Conservation (phyloP, 2,797 vertebrate genomes). For the Denticeps clupeoides region DNA sequence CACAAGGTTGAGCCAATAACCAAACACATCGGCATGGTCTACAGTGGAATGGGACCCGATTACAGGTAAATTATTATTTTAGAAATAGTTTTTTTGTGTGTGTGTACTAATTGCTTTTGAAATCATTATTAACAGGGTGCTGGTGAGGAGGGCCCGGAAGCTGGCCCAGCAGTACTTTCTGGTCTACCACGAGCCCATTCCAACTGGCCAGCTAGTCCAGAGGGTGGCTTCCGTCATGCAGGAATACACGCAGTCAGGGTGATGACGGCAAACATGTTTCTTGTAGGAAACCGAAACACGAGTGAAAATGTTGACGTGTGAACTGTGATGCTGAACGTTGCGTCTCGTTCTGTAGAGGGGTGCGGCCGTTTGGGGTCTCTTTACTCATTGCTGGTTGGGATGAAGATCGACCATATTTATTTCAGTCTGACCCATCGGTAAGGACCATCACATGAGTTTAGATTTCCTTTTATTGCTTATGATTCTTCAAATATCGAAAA, state of each 20-base stretch:
- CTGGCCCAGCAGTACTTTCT: constrained; percentile 94
- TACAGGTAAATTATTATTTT: too few relatives aligned
- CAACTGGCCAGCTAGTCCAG: constrained; percentile 94
- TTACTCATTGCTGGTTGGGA: constrained; percentile 98
- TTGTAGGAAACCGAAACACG: neutral
- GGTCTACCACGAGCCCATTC: constrained; percentile 96
- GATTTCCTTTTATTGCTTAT: too few relatives aligned
- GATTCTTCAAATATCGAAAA: too few relatives aligned
- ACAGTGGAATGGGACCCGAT: constrained; percentile 98
- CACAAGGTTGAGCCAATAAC: constrained; percentile 99
- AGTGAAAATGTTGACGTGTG: neutral
- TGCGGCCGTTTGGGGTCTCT: constrained; percentile 94
- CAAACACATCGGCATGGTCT: constrained; percentile 97
- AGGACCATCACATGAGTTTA: too few relatives aligned
- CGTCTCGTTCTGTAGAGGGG: constrained; percentile 73
- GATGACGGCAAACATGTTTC: neutral
- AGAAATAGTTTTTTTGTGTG: too few relatives aligned
- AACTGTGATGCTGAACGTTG: constrained; percentile 3
- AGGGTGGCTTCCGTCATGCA: constrained; percentile 98
- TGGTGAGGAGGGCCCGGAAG: constrained; percentile 90
- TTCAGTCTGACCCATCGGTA: constrained; percentile 97
- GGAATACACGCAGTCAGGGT: constrained; percentile 98
- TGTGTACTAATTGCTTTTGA: too few relatives aligned
- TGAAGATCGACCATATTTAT: constrained; percentile 90
- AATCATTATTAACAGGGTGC: constrained; percentile 81